Conservation (phyloP, 2,888 invertebrate species). For the Lampropteryx suffumata region DNA sequence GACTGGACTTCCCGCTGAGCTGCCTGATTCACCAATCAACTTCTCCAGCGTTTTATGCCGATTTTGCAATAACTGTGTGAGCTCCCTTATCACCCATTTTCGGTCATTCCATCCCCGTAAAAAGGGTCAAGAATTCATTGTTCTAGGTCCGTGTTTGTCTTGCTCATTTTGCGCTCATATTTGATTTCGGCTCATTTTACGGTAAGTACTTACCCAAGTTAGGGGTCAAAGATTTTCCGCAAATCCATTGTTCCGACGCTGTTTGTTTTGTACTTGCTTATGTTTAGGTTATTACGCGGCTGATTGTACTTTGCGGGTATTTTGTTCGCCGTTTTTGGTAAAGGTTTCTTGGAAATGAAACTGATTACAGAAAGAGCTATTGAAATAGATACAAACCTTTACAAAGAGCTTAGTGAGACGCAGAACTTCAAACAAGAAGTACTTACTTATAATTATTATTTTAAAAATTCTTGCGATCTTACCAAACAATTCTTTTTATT, state of each 20-base stretch:
- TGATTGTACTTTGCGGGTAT: conserved; percentile 22
- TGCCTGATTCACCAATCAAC: conserved; percentile 2
- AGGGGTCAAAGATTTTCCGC: conserved; percentile 55
- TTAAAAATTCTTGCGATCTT: too few relatives aligned
- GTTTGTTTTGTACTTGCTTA: conserved; percentile 30
- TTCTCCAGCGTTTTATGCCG: conserved; percentile 3
- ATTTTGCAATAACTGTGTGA: conserved; percentile 11
- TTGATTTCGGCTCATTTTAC: conserved; percentile 65
- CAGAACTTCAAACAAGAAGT: too few relatives aligned
- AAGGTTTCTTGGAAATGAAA: conserved; percentile 6
- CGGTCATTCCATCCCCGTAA: conserved; percentile 25
- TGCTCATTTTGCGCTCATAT: conserved; percentile 69
- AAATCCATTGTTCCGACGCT: conserved; percentile 43
- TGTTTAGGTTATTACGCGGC: conserved; percentile 22
- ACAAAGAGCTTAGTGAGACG: too few relatives aligned
- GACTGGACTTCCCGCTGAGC: background rate
- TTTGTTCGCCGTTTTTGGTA: conserved; percentile 18
- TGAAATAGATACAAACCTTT: background rate
- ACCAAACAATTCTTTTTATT: too few relatives aligned
- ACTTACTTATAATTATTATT: too few relatives aligned
- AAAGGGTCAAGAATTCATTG: conserved; percentile 65
- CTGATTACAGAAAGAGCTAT: background rate
- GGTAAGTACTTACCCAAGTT: conserved; percentile 42
- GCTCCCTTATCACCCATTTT: conserved; percentile 6
- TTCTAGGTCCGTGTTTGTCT: conserved; percentile 68